Percentiles rank a stretch among this genome's conserved stretches.
These are phyloP conservation scores for Paedocypris micromegethes DNA, from an alignment of 2,797 vertebrate genomes.

Conservation along the genomic window DNA sequence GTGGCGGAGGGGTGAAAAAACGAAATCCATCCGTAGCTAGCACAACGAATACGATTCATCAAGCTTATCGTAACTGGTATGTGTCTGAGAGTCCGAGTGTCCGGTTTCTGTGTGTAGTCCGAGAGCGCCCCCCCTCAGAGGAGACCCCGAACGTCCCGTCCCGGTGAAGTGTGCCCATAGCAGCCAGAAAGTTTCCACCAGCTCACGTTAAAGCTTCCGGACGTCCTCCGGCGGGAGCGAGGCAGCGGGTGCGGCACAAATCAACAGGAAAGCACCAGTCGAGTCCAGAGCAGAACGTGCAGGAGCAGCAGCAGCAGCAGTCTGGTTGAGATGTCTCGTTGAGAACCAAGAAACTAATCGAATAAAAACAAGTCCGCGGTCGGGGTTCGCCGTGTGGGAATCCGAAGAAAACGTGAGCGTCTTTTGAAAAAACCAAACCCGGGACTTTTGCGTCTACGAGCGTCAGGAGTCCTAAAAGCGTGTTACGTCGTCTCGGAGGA, in stretches of 20 bases:
- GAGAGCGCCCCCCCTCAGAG: too few relatives aligned
- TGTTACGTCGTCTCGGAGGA: slow-evolving; percentile 57
- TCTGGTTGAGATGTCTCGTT: slow-evolving; percentile 45
- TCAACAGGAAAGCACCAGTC: slow-evolving; percentile 6
- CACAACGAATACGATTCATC: slow-evolving; percentile 22
- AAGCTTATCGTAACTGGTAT: slow-evolving; percentile 41
- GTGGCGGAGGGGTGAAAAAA: background rate
- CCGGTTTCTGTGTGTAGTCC: too few relatives aligned
- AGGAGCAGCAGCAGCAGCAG: slow-evolving; percentile 42
- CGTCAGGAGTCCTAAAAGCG: slow-evolving; percentile 54
- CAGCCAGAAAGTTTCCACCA: slow-evolving; percentile 7
- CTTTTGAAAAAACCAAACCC: slow-evolving; percentile 25
- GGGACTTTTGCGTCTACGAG: slow-evolving; percentile 32
- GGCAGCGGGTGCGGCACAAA: slow-evolving; percentile 40
- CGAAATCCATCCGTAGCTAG: slow-evolving; percentile 23
- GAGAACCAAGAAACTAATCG: slow-evolving; percentile 32
- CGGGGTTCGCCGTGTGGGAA: slow-evolving; percentile 49
- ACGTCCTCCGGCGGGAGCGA: slow-evolving; percentile 34
- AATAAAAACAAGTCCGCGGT: slow-evolving; percentile 29
- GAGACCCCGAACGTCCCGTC: too few relatives aligned
- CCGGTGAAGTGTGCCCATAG: too few relatives aligned
- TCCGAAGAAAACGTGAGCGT: slow-evolving; percentile 38
- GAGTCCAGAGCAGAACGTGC: background rate
- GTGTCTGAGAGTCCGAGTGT: background rate
- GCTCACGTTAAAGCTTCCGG: slow-evolving; percentile 40